Percentiles rank a stretch among this genome's conserved stretches.
Evolutionary conservation across 2,888 invertebrate genomes (phyloP).

Genomic region (Cheilosia pagana): DNA sequence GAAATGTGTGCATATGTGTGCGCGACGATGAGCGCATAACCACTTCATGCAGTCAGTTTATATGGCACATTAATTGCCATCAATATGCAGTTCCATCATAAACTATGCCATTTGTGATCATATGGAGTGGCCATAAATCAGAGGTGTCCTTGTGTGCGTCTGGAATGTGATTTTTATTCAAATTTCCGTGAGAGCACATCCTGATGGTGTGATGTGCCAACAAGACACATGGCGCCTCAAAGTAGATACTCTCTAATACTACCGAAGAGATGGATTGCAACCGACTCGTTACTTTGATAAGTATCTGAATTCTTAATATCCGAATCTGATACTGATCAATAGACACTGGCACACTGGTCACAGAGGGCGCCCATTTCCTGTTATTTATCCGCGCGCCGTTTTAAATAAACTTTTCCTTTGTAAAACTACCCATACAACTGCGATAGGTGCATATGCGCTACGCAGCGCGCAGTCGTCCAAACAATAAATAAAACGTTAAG

Average conservation of each 20-base stretch:
- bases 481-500: conserved; percentile 70
- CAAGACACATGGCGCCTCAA: conserved; percentile 63
- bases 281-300: conserved; percentile 55
- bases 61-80: conserved; percentile 69
- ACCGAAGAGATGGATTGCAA: conserved; percentile 49
- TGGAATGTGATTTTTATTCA: conserved; percentile 71
- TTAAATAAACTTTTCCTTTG: conserved; percentile 44
- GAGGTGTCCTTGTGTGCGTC: conserved; percentile 33
- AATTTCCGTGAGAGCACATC: conserved; percentile 32
- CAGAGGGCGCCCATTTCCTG: conserved; percentile 68
- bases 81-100: conserved; percentile 74
- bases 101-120: conserved; percentile 64
- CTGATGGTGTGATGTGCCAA: conserved; percentile 21
- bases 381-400: conserved; percentile 57
- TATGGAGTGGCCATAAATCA: conserved; percentile 75
- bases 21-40: conserved; percentile 48
- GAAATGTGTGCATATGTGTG: conserved; percentile 50
- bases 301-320: conserved; percentile 56
- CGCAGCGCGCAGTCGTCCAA: conserved; percentile 48
- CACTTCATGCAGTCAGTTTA: conserved; percentile 33
- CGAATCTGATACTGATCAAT: conserved; percentile 63
- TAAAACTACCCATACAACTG: neutral
- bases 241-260: conserved; percentile 19
- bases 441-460: neutral
- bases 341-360: conserved; percentile 45